Evolutionary conservation across 30 jellyfish, hydroid and myxozoan species (phyloP).

Genomic region (Aurelia coerulea): DNA sequence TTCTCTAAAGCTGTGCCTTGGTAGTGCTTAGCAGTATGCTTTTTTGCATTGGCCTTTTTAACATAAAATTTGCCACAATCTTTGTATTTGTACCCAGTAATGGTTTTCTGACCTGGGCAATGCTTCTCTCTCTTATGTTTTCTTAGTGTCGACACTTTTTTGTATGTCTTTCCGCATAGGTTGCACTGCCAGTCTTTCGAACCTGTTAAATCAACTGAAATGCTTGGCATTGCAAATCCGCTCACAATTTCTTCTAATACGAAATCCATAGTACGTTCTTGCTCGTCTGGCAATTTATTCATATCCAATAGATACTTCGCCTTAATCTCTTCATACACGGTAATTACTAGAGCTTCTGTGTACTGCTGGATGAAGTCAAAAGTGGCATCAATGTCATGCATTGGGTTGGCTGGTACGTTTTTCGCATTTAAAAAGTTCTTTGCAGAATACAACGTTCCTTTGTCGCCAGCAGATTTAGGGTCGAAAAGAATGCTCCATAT

Average conservation of each 20-base stretch:
- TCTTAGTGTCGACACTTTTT: not conserved
- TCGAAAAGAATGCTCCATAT: not conserved
- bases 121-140: not conserved
- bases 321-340: not conserved
- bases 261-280: not conserved
- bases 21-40: not conserved
- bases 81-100: not conserved
- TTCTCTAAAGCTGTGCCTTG: too few species aligned
- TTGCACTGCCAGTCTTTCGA: not conserved
- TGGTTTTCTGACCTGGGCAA: not conserved
- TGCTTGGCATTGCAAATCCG: slow-evolving; percentile 11
- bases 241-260: not conserved
- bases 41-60: not conserved
- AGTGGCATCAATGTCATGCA: slow-evolving; percentile 13
- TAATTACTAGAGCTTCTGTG: not conserved
- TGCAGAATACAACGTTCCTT: slow-evolving; percentile 3
- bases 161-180: not conserved
- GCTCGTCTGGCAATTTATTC: not conserved
- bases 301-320: not conserved
- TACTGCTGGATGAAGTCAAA: not conserved
- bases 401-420: slow-evolving; percentile 1
- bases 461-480: not conserved
- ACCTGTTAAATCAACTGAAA: slow-evolving; percentile 13
- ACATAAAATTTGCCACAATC: not conserved
- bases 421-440: not conserved